Evolutionary conservation across 2,888 invertebrate genomes (phyloP).

Genomic region (Drosophila paranaensis): DNA sequence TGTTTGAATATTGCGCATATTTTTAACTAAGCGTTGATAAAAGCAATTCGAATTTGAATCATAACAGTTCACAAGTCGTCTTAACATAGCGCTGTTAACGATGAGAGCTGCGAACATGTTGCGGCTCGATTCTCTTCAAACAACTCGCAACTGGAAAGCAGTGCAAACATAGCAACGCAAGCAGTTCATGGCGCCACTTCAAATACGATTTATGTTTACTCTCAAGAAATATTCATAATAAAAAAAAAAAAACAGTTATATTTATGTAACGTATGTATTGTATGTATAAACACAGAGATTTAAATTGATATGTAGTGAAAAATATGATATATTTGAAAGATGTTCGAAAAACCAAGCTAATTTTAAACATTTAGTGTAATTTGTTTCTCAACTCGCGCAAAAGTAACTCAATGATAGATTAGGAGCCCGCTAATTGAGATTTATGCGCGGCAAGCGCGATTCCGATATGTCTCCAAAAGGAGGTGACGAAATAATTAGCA

Average conservation of each 20-base stretch:
- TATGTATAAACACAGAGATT: too few relatives aligned
- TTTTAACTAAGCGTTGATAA: slow-evolving; percentile 20
- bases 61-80: not conserved
- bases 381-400: slow-evolving; percentile 19
- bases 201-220: slow-evolving; percentile 9
- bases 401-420: slow-evolving; percentile 44
- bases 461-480: slow-evolving; percentile 7
- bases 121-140: slow-evolving; percentile 20
- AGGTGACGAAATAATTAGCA: slow-evolving; percentile 54
- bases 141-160: slow-evolving; percentile 26
- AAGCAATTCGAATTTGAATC: slow-evolving; percentile 17
- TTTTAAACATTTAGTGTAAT: not conserved
- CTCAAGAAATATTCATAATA: not conserved
- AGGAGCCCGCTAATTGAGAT: slow-evolving; percentile 59
- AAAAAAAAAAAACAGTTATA: too few relatives aligned
- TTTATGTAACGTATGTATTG: too few relatives aligned
- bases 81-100: slow-evolving; percentile 19
- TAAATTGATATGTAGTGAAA: too few relatives aligned
- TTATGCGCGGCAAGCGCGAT: slow-evolving; percentile 38
- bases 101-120: slow-evolving; percentile 38
- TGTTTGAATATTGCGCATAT: slow-evolving; percentile 26
- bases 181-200: slow-evolving; percentile 41
- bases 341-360: not conserved
- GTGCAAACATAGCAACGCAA: slow-evolving; percentile 20
- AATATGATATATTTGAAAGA: too few relatives aligned